Evolutionary conservation across 2,888 invertebrate genomes (phyloP), one percentile per base, ranked within the genome.

Genomic region (Athalia rosae): DNA sequence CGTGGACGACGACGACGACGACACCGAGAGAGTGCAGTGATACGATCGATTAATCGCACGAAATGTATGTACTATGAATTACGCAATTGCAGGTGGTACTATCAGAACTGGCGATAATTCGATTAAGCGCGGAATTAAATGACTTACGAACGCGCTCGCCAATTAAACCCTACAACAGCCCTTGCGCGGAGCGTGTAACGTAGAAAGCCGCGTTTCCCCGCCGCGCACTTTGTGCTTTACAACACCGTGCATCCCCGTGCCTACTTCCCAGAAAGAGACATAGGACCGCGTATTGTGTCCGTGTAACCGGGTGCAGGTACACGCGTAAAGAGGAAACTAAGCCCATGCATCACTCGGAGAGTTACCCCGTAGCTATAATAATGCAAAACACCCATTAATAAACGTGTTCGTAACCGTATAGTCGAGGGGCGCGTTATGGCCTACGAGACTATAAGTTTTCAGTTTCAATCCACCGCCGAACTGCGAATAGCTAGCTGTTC

Each of bases 261-360:
- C 45, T 71, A 45, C 69, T 58, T 56, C 43, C 13, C 69, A 43
- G 56, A 43, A 67, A 50, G 50, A 56, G 8, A 53, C 48, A 58
- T 58, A 58, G n/a, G n/a, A n/a, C n/a, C 58, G 45, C 45, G 7
- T 71, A 58, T 50, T 13, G 43, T 11, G 48, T 61, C n/a, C 50
- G 61, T 43, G 48, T 61, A 48, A 48, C 11, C 6, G 74, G 48
- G 74, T 11, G 45, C 48, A 8, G 48, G 71, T 50, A 62, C 61
- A 74, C 61, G 74, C 74, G 74, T 62, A 74, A 74, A 74, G 74
- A 74, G 74, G 74, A 74, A 74, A 74, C 74, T 61, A 61, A 59
- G 74, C 74, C 74, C 74, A 62, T 74, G 48, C 61, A 74, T 74
- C 74, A 74, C 74, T 47, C 13, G 59, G 74, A 61, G 45, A 74